phyloP scores from a whole-genome alignment of 2,113 vertebrate species.

The Axis porcinus region DNA sequence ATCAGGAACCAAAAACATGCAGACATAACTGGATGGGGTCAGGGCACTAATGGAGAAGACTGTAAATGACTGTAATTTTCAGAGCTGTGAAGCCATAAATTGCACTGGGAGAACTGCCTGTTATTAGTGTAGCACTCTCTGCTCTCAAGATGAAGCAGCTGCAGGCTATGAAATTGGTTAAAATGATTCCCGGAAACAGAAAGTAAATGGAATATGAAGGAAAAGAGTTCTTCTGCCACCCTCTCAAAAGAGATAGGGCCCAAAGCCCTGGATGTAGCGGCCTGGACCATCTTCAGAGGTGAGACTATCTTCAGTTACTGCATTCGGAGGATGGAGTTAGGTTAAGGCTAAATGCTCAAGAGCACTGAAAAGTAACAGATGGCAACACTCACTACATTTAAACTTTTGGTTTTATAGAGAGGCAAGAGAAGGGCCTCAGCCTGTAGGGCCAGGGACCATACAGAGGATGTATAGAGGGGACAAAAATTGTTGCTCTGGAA shows the following conservation, averaged over 20 bases:
- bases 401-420: neutral
- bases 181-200: slow-evolving; percentile 57
- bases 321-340: neutral
- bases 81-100: slow-evolving; percentile 65
- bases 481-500: neutral
- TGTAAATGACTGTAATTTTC: slow-evolving; percentile 72
- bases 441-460: neutral
- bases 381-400: neutral
- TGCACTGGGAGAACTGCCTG: slow-evolving; percentile 49
- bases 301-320: neutral
- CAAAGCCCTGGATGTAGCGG: neutral
- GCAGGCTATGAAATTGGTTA: slow-evolving; percentile 55
- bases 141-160: slow-evolving; percentile 61
- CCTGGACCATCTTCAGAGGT: neutral
- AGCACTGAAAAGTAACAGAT: neutral
- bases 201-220: slow-evolving; percentile 44
- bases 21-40: slow-evolving; percentile 54
- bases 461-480: neutral
- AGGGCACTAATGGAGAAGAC: slow-evolving; percentile 71
- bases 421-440: neutral
- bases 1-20: slow-evolving; percentile 50
- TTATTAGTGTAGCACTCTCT: slow-evolving; percentile 54
- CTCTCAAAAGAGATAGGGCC: neutral
- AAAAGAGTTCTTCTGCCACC: slow-evolving; percentile 36
- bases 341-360: neutral